Base-by-base conservation (phyloP, 2,888 invertebrate species). In the Prenolepis imparis region DNA sequence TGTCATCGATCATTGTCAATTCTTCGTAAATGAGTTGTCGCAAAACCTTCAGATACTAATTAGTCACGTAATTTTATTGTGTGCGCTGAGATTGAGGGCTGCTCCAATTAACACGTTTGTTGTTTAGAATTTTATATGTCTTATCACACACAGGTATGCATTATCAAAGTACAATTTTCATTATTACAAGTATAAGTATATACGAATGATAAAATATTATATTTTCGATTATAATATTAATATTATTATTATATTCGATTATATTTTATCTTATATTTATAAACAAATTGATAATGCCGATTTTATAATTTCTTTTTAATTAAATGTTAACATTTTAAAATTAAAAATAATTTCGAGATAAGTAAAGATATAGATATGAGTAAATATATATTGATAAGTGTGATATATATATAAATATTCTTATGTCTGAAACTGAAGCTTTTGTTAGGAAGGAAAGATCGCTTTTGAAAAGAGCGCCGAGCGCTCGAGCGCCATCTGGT, bases 381-480 rank as follows among this genome's bases (percentile, higher is more conserved):
- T n/a, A 52, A 48, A 52, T 52, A 52, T n/a, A 48, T n/a, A 48
- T 48, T 18, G 5, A 18, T 52, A 52, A n/a, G n/a, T 52, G 18
- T 18, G 28, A 44, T 44, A 36, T 5, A 36, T 36, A 36, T 48
- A 18, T 48, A 48, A 5, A 52, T 52, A 52, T 52, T 48, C 15
- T 52, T 52, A n/a, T 2, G n/a, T n/a, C 48, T 52, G 48, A n/a
- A n/a, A 52, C n/a, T n/a, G 48, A 48, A 52, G 8, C 48, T 52
- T n/a, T 52, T 1, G 18, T 48, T 6, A 21, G 21, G 64, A 64
- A 21, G 21, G n/a, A 39, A 21, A 21, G 5, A 64, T 52, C 24
- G n/a, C 11, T 82, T 89, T 87, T 21, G 68, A 90, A 87, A 84
- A 28, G 18, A 28, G 83, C 86, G 89, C 88, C 24, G n/a, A n/a